Evolutionary conservation across 2,113 vertebrate genomes (phyloP).

Genomic region (Xiphophorus hellerii): DNA sequence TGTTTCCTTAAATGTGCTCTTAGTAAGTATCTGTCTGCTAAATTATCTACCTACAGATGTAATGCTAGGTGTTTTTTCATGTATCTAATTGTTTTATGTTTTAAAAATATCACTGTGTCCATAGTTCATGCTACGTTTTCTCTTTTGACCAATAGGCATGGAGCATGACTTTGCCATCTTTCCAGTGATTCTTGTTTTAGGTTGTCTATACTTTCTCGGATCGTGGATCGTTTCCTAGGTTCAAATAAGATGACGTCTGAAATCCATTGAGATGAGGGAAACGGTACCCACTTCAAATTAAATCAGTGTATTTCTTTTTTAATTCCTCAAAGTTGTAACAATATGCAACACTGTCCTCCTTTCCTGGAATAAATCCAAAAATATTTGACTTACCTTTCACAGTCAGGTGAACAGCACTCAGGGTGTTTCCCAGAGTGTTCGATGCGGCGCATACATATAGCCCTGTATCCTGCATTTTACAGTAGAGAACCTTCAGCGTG

Average conservation of each 20-base stretch:
- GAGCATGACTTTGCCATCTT: neutral
- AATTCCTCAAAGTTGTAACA: neutral
- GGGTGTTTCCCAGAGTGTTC: conserved; percentile 91
- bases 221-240: neutral
- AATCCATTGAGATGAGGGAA: neutral
- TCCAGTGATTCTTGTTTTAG: neutral
- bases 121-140: no score
- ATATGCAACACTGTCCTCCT: neutral
- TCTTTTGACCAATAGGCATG: neutral
- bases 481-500: conserved; percentile 95
- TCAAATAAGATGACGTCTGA: neutral
- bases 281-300: neutral
- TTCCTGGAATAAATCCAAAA: neutral
- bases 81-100: no score
- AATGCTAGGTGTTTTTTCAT: no score
- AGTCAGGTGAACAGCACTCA: conserved; percentile 90
- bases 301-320: neutral
- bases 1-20: no score
- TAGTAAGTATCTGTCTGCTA: no score
- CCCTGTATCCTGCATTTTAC: conserved; percentile 89
- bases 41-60: no score
- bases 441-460: conserved; percentile 93
- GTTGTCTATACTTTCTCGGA: neutral
- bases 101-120: no score
- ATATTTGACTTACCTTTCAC: conserved; percentile 88